Evolutionary conservation across 2,888 invertebrate species (phyloP).

Genomic region (Trissolcus japonicus): DNA sequence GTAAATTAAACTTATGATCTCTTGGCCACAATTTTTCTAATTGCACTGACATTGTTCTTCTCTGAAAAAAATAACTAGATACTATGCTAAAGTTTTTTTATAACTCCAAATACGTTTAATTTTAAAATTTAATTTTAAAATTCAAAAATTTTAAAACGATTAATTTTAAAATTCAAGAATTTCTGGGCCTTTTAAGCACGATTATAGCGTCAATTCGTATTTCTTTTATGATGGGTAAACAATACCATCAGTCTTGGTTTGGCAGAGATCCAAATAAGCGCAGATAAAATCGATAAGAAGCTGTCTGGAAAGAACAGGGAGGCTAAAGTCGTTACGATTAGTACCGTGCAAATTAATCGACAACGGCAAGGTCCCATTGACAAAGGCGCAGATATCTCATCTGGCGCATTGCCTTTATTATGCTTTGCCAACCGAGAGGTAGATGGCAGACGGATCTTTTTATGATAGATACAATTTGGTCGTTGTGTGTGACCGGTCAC

Average conservation of each 20-base stretch:
- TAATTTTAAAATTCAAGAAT: too few species aligned
- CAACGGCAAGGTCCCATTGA: constrained; percentile 32
- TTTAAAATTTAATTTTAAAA: too few species aligned
- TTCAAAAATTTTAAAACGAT: too few species aligned
- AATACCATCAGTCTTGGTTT: constrained; percentile 20
- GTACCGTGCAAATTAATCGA: constrained; percentile 48
- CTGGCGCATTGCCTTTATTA: constrained; percentile 34
- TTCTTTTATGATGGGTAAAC: constrained; percentile 11
- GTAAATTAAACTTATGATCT: not conserved
- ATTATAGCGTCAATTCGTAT: not conserved
- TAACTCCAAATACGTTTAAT: too few species aligned
- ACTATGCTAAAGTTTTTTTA: too few species aligned
- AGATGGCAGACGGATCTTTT: constrained; percentile 16
- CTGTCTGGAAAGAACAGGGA: constrained; percentile 3
- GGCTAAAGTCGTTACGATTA: constrained; percentile 38
- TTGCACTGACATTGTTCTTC: too few species aligned
- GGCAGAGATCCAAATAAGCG: constrained; percentile 29
- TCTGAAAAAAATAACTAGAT: too few species aligned
- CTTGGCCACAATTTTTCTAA: too few species aligned
- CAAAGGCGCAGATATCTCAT: constrained; percentile 44
- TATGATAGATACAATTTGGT: constrained; percentile 14
- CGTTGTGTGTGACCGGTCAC: constrained; percentile 38
- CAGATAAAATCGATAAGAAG: constrained; percentile 51
- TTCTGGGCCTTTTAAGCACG: not conserved
- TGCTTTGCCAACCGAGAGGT: constrained; percentile 12